Conservation (phyloP, 2,888 invertebrate genomes). For the Philhelius pedissequus region DNA sequence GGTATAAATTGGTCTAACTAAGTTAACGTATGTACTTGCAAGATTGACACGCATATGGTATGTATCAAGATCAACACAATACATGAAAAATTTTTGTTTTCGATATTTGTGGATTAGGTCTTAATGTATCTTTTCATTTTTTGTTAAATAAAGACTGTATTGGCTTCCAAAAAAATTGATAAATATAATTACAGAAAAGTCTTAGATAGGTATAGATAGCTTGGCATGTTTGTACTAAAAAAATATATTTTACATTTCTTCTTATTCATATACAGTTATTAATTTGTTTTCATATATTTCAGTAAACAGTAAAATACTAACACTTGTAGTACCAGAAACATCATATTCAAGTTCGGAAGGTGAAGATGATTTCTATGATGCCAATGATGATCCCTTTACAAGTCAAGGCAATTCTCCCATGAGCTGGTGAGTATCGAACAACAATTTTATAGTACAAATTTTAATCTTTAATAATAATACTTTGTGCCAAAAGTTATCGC, state of each 20-base stretch:
- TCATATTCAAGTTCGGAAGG: constrained; percentile 99
- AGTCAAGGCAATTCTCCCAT: constrained; percentile 79
- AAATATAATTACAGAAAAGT: too few relatives aligned
- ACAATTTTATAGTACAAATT: background rate
- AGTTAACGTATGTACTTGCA: too few relatives aligned
- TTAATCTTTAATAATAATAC: background rate
- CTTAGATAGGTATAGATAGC: too few relatives aligned
- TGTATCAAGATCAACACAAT: too few relatives aligned
- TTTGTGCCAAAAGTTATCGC: constrained; percentile 39
- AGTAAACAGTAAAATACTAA: constrained; percentile 76
- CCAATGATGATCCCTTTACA: constrained; percentile 85
- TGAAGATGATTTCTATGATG: constrained; percentile 96
- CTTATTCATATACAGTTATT: background rate
- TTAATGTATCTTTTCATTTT: too few relatives aligned
- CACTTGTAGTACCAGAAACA: constrained; percentile 87
- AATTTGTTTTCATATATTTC: constrained; percentile 50
- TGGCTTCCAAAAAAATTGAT: too few relatives aligned
- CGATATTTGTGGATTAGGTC: too few relatives aligned
- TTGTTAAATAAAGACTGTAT: too few relatives aligned
- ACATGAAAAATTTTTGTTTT: too few relatives aligned
- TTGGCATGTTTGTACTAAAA: background rate
- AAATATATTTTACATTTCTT: background rate
- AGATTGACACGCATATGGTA: too few relatives aligned
- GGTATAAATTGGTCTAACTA: too few relatives aligned
- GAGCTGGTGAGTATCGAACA: constrained; percentile 76